Base-by-base conservation (phyloP, 2,797 vertebrate genomes). In the Tarsius wallacei region DNA sequence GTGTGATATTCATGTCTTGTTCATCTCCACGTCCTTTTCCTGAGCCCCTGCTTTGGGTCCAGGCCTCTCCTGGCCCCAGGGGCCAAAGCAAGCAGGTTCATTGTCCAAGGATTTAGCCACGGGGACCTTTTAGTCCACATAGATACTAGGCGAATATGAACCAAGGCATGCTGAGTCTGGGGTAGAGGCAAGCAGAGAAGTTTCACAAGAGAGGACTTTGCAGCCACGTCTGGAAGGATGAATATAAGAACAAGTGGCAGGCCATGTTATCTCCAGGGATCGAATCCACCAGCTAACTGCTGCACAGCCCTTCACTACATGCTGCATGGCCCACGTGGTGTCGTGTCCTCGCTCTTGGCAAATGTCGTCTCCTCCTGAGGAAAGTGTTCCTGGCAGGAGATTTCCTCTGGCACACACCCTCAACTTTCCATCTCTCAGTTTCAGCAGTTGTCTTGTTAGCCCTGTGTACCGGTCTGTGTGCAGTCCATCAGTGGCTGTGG, bases 381-480 rank as follows among this genome's bases (percentile, higher is more conserved):
- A 71, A 47, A 31, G 53, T 70, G n/a, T 51, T 24, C 28, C 33
- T 70, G 71, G 16, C 36, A 92, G 15, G 33, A 26, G 31, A 53
- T 19, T 36, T 49, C 86, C 59, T 26, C 59, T 49, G 71, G 36
- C 28, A 55, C 17, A 57, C 26, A 76, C 10, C 7, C 55, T 55
- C 5, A 4, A 13, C 33, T 74, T 90, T 66, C 64, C 10, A 0
- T 15, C 76, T 71, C 86, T 89, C 49, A 21, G 42, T 76, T 90
- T 82, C 28, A 10, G 6, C 10, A 11, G 26, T 7, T 81, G 61
- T 64, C 51, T 64, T 93, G 70, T 64, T 73, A 76, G 57, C 70
- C 49, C 19, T 4, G 31, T 7, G 2, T 49, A 13, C 61, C 2
- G 22, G 16, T 53, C 28, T 0, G 0, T 0, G 0, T 28, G 71